These are phyloP conservation scores for Ianthella basta DNA, from an alignment of 37 sponge, comb jelly and placozoan species.

Conservation along the genomic window DNA sequence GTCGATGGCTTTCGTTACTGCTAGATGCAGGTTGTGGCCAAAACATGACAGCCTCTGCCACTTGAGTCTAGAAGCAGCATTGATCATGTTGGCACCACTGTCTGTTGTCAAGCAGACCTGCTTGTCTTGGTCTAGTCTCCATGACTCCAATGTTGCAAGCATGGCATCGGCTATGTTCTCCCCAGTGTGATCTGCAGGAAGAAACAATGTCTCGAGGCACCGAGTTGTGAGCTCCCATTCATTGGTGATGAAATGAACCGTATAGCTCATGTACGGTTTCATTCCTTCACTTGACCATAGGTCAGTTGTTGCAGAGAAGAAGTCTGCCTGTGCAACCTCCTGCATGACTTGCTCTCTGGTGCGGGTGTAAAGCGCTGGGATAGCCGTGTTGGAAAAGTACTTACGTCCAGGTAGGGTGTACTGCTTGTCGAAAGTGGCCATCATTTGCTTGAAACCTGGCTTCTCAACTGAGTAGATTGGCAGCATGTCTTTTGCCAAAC, in stretches of 20 bases:
- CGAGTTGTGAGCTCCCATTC: conserved; percentile 14
- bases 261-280: conserved; percentile 38
- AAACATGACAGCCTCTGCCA: conserved; percentile 40
- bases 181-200: conserved; percentile 51
- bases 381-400: too few species aligned
- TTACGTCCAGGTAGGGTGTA: too few species aligned
- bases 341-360: too few species aligned
- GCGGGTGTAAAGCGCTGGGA: too few species aligned
- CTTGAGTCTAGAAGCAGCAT: neutral
- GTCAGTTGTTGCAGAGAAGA: conserved; percentile 53
- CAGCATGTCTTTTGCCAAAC: too few species aligned
- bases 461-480: too few species aligned
- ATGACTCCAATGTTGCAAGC: conserved; percentile 17
- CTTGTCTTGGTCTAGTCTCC: conserved; percentile 7
- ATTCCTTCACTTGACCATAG: conserved; percentile 41
- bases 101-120: conserved; percentile 54
- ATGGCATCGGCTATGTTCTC: conserved; percentile 40
- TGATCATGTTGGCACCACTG: conserved; percentile 36
- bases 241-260: conserved; percentile 33
- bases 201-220: conserved; percentile 26
- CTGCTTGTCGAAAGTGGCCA: too few species aligned
- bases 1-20: conserved; percentile 25
- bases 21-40: conserved; percentile 52
- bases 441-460: too few species aligned
- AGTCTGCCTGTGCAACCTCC: too few species aligned